These are phyloP conservation scores for Pluvialis apricaria DNA, from an alignment of 2,113 vertebrate species.

Conservation along the genomic window DNA sequence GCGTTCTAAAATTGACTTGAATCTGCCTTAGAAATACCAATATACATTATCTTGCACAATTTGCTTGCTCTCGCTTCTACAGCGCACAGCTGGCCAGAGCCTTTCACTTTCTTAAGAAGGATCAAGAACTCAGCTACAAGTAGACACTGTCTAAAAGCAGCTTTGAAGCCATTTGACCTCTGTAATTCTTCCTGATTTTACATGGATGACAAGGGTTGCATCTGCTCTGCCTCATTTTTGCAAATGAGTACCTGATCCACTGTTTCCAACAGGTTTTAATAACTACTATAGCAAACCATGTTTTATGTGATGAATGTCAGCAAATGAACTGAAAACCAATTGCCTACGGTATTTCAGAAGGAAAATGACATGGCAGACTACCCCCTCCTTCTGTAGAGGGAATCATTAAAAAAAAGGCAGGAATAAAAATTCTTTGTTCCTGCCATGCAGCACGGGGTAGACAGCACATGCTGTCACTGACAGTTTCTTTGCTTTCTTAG, in stretches of 20 bases:
- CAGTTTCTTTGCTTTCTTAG: slow-evolving; percentile 11
- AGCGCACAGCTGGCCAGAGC: background rate
- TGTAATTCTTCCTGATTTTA: background rate
- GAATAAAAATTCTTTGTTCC: slow-evolving; percentile 20
- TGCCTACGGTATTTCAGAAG: background rate
- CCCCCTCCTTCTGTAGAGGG: background rate
- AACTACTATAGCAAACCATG: background rate
- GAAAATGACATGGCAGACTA: slow-evolving; percentile 14
- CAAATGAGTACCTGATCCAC: background rate
- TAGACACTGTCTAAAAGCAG: background rate
- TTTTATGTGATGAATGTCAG: slow-evolving; percentile 21
- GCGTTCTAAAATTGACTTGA: background rate
- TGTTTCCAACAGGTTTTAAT: background rate
- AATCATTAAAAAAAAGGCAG: slow-evolving; percentile 5
- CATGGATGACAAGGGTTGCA: background rate
- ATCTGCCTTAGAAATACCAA: background rate
- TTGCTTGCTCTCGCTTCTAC: background rate
- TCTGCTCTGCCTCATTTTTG: background rate
- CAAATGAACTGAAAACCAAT: slow-evolving; percentile 15
- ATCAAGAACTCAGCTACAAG: background rate
- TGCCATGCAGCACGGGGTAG: background rate
- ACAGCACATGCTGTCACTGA: slow-evolving; percentile 19
- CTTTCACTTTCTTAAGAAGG: background rate
- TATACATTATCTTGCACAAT: background rate
- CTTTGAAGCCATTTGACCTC: slow-evolving; percentile 6